Evolutionary conservation across 2,888 invertebrate genomes (phyloP), one percentile per base, ranked within the genome.

Genomic region (Marasmarcha lunaedactyla): DNA sequence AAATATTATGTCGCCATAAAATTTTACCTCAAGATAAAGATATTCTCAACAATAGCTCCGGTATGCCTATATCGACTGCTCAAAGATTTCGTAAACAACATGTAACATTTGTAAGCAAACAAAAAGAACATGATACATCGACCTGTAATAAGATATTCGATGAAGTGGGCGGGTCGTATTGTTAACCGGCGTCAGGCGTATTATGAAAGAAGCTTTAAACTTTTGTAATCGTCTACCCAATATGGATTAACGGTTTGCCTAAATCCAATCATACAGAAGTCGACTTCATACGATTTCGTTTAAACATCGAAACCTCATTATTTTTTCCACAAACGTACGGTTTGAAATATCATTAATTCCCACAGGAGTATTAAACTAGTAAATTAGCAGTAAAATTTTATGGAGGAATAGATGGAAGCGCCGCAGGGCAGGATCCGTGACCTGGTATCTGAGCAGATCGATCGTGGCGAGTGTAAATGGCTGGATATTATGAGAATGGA

Each of bases 301-400:
- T 34, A 13, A 14, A 13, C 4, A 13, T 13, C 30, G 4, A 30
- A 30, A 30, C 10, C 30, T n/a, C 30, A 10, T 30, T 7, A 30
- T 20, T 20, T 3, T 7, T 4, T 7, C 34, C 14, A 34, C 4
- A 34, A 14, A 34, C 34, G 4, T 1, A 33, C 14, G 11, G n/a
- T 42, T 33, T 33, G 7, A 14, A 14, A 14, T 34, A 34, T 34
- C 34, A 13, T 46, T 45, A 45, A 50, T 51, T 50, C 46, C 36
- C 34, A 45, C 38, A 40, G 33, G 45, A 39, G 43, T 49, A 42
- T 48, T 53, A 55, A 50, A 55, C 48, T 48, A 51, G 52, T 54
- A 55, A 61, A 63, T 65, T 59, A 59, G 49, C 53, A 62, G 63
- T 69, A 65, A 66, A 66, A 57, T 54, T 64, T 68, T 63, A 69